These are phyloP conservation scores for Porites lutea DNA, from an alignment of 64 coral and sea anemone genomes.

Conservation along the genomic window DNA sequence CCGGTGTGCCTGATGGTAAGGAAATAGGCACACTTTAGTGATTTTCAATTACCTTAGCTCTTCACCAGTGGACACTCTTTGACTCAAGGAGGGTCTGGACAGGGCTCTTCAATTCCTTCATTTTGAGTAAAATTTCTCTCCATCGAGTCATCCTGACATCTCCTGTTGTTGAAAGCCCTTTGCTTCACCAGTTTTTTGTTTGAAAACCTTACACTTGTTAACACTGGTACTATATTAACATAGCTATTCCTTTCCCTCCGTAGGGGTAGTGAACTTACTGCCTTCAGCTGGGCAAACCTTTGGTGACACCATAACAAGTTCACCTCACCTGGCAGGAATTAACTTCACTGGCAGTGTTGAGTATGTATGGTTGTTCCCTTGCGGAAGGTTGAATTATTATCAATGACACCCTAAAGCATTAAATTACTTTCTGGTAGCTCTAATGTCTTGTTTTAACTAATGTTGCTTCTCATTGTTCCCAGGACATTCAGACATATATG, in stretches of 20 bases:
- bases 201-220: too few species aligned
- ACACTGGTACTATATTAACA: too few species aligned
- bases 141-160: too few species aligned
- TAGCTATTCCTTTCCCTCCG: background rate
- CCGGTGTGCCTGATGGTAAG: conserved; percentile 95
- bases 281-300: conserved; percentile 89
- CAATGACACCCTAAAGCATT: too few species aligned
- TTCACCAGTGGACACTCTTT: too few species aligned
- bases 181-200: too few species aligned
- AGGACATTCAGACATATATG: conserved; percentile 94
- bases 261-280: conserved; percentile 97
- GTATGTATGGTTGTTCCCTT: conserved; percentile 58
- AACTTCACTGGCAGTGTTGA: conserved; percentile 97
- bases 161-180: too few species aligned
- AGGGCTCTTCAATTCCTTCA: too few species aligned
- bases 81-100: too few species aligned
- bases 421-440: background rate
- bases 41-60: background rate
- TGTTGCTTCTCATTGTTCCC: background rate
- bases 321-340: conserved; percentile 86
- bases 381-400: too few species aligned
- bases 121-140: too few species aligned
- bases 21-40: background rate
- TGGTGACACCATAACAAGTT: conserved; percentile 75
- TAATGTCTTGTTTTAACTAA: background rate